phyloP scores from a whole-genome alignment of 2,888 invertebrate species.

The Cosmia pyralina region DNA sequence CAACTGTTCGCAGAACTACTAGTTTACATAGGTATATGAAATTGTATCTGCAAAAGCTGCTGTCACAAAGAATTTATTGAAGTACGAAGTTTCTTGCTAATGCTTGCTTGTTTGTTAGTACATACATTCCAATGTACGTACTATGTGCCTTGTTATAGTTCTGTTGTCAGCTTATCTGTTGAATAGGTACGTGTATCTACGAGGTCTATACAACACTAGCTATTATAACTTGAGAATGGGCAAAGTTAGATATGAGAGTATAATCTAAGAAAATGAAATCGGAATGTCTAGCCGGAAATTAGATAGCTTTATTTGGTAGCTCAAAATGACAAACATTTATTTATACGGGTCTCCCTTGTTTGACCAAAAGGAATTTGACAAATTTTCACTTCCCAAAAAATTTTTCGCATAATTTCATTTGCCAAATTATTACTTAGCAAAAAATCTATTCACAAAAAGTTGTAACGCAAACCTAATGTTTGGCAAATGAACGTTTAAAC shows the following conservation, averaged over 20 bases:
- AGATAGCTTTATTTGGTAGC: background rate
- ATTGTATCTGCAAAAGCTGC: constrained; percentile 9
- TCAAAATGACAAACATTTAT: background rate
- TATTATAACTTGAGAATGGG: background rate
- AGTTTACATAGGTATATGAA: background rate
- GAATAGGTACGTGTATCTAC: background rate
- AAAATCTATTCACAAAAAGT: too few species aligned
- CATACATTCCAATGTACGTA: background rate
- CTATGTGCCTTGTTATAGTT: constrained; percentile 22
- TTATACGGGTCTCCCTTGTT: too few species aligned
- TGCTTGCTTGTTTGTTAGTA: too few species aligned
- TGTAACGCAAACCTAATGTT: too few species aligned
- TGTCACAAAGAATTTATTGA: background rate
- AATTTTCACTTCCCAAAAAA: too few species aligned
- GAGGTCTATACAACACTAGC: background rate
- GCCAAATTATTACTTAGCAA: too few species aligned
- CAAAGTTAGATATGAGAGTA: background rate
- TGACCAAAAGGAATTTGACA: too few species aligned
- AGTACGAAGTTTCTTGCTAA: constrained; percentile 4
- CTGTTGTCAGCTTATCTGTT: constrained; percentile 8
- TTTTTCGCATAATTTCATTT: too few species aligned
- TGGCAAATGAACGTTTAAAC: too few species aligned
- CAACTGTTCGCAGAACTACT: too few species aligned
- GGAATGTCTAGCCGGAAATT: background rate
- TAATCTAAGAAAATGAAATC: background rate